phyloP scores from a whole-genome alignment of 2,888 invertebrate genomes.

The Tetramorium bicarinatum region DNA sequence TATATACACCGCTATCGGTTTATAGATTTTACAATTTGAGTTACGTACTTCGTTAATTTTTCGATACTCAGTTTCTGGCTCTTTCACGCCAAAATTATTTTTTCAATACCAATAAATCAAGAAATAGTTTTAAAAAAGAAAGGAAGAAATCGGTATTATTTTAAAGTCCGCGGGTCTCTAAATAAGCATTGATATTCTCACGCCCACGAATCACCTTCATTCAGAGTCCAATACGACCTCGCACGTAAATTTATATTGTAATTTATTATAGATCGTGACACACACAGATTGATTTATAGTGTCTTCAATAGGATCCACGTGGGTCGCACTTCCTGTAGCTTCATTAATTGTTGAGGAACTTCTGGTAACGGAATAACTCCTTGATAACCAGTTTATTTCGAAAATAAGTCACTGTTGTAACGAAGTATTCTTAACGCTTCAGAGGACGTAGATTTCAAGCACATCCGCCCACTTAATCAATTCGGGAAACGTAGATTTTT shows the following conservation, averaged over 20 bases:
- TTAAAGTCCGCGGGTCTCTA: background rate
- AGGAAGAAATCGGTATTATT: background rate
- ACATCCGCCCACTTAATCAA: background rate
- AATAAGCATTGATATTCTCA: slow-evolving; percentile 12
- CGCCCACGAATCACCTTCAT: slow-evolving; percentile 24
- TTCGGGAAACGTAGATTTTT: slow-evolving; percentile 1
- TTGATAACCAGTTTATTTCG: slow-evolving; percentile 45
- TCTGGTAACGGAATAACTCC: slow-evolving; percentile 18
- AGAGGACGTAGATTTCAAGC: slow-evolving; percentile 12
- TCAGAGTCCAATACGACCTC: slow-evolving; percentile 9
- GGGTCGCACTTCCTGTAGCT: slow-evolving; percentile 49
- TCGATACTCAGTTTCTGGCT: slow-evolving; percentile 3
- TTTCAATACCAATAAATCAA: background rate
- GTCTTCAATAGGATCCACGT: slow-evolving; percentile 41
- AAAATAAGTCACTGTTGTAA: slow-evolving; percentile 6
- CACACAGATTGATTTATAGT: slow-evolving; percentile 52
- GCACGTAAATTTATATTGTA: slow-evolving; percentile 2
- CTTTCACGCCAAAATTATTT: background rate
- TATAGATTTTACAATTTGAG: background rate
- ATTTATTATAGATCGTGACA: slow-evolving; percentile 33
- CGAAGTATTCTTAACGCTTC: background rate
- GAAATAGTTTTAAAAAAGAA: background rate
- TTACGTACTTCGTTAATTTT: slow-evolving; percentile 1
- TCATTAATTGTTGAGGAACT: slow-evolving; percentile 63
- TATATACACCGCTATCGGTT: background rate